phyloP scores from a whole-genome alignment of 2,797 vertebrate genomes.

The Myripristis murdjan region DNA sequence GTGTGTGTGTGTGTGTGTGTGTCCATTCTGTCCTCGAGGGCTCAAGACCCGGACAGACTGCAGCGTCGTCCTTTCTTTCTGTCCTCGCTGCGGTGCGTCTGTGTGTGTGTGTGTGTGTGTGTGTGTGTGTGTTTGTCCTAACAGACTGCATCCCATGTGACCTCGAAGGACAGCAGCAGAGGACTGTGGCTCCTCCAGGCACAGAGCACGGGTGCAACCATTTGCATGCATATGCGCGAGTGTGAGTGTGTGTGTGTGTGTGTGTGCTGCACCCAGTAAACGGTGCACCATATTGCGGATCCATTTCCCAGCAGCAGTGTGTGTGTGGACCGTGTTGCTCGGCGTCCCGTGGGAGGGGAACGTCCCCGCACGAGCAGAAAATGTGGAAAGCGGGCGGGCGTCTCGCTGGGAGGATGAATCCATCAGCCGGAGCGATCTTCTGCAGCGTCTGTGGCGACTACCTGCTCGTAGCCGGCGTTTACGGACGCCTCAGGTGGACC shows the following conservation, averaged over 20 bases:
- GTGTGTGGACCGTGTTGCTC: not conserved
- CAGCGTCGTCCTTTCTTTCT: conserved; percentile 53
- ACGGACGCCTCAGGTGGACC: conserved; percentile 24
- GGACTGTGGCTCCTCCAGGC: conserved; percentile 63
- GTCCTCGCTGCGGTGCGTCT: conserved; percentile 50
- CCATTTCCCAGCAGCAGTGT: conserved; percentile 22
- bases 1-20: conserved; percentile 16
- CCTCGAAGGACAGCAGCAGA: conserved; percentile 70
- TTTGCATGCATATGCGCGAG: conserved; percentile 7
- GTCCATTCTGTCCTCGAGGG: conserved; percentile 70
- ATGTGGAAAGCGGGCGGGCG: not conserved
- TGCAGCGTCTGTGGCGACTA: conserved; percentile 19
- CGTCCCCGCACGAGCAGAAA: not conserved
- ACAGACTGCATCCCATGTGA: conserved; percentile 74
- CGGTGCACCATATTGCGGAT: not conserved
- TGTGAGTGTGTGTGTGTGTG: conserved; percentile 11
- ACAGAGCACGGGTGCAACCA: conserved; percentile 44
- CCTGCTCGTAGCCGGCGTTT: not conserved
- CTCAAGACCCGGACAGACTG: conserved; percentile 72
- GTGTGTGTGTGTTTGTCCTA: conserved; percentile 51
- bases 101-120: conserved; percentile 40
- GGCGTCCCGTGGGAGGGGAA: not conserved
- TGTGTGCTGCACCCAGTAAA: conserved; percentile 27
- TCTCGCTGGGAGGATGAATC: not conserved
- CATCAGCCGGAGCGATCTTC: not conserved